Evolutionary conservation across 2,888 invertebrate genomes (phyloP).

Genomic region (Andrena dorsata): DNA sequence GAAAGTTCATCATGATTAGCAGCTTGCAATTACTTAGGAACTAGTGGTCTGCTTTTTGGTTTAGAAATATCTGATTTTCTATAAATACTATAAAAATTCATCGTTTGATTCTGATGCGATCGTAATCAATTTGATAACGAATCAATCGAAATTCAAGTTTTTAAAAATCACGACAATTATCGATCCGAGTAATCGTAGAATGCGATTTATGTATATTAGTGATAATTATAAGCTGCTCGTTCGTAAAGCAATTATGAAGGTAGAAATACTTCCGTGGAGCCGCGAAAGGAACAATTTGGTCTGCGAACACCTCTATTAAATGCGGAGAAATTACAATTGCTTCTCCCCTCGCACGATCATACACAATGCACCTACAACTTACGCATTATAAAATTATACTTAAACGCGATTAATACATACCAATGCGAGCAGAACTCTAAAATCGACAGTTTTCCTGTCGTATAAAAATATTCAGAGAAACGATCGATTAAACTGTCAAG

Average conservation of each 20-base stretch:
- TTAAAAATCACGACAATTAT: slow-evolving; percentile 4
- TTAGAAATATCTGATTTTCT: slow-evolving; percentile 11
- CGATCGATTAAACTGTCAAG: slow-evolving; percentile 36
- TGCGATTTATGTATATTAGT: slow-evolving; percentile 23
- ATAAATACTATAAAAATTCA: slow-evolving; percentile 12
- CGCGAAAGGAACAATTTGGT: slow-evolving; percentile 7
- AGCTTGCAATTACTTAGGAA: slow-evolving; percentile 18
- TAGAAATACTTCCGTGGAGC: slow-evolving; percentile 23
- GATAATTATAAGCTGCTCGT: slow-evolving; percentile 8
- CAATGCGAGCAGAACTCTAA: slow-evolving; percentile 43
- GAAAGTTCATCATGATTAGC: slow-evolving; percentile 5
- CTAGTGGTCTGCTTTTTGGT: slow-evolving; percentile 1
- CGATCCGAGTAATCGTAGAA: background rate
- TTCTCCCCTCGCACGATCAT: slow-evolving; percentile 19
- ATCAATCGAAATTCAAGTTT: background rate
- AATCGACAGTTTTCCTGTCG: slow-evolving; percentile 37
- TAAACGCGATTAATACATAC: slow-evolving; percentile 42
- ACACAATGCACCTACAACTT: slow-evolving; percentile 43
- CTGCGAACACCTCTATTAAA: slow-evolving; percentile 14
- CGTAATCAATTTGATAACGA: background rate
- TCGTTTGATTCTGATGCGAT: slow-evolving; percentile 9
- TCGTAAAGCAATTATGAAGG: background rate
- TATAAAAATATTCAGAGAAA: slow-evolving; percentile 55
- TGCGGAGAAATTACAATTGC: slow-evolving; percentile 25
- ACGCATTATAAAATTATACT: slow-evolving; percentile 35